Evolutionary conservation across 2,888 invertebrate species (phyloP).

Genomic region (Phalera bucephala): DNA sequence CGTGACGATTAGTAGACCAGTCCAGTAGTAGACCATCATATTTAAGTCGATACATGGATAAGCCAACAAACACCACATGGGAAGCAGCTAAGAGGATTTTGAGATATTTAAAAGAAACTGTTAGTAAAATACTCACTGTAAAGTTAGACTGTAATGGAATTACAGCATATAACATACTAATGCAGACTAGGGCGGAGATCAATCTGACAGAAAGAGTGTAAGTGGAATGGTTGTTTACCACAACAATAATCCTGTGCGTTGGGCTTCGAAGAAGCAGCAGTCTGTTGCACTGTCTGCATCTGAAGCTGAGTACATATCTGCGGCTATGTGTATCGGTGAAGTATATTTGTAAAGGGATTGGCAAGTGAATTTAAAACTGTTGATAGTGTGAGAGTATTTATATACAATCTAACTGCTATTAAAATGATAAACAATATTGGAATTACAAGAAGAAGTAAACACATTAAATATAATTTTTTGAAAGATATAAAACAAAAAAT

Average conservation of each 20-base stretch:
- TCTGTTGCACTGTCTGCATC: background rate
- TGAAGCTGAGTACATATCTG: background rate
- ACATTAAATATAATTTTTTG: background rate
- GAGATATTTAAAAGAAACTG: background rate
- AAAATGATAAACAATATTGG: background rate
- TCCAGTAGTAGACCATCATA: background rate
- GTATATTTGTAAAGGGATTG: background rate
- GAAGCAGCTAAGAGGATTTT: background rate
- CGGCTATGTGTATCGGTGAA: background rate
- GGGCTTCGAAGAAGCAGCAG: background rate
- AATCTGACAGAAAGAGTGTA: background rate
- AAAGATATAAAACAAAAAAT: background rate
- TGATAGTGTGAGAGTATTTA: background rate
- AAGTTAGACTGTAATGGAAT: background rate
- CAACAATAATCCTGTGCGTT: too few species aligned
- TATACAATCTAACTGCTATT: background rate
- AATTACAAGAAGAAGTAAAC: background rate
- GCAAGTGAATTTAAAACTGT: background rate
- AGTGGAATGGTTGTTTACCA: too few species aligned
- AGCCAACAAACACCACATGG: background rate
- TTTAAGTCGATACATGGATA: background rate
- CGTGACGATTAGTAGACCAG: background rate
- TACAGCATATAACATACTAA: background rate
- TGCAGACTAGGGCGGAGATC: background rate
- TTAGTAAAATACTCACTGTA: too few species aligned